Evolutionary conservation across 2,888 invertebrate species (phyloP), one percentile per base, ranked within the genome.

Genomic region (Pollenia labialis): DNA sequence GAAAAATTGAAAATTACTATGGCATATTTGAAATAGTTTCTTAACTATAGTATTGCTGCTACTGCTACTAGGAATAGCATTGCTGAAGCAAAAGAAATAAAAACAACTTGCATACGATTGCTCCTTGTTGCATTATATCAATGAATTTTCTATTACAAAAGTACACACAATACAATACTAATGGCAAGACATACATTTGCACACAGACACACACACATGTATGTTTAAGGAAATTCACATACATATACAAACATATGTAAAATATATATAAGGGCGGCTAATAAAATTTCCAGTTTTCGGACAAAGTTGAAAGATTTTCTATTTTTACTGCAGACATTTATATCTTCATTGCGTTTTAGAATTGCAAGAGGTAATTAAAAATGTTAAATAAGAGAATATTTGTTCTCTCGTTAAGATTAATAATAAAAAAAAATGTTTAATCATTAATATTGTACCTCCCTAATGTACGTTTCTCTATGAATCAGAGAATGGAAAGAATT

Each of bases 91-190:
- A 18, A 48, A 23, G 11, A 1, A 60, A 60, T 23, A 52, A 46
- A 54, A 64, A 71, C 18, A 44, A 18, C 50, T 80, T 81, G 68
- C 76, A 68, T 66, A 72, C 58, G 10, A 79, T 58, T 84, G 66
- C 71, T 84, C 46, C 72, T 84, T 79, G 72, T 79, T 72, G 79
- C 79, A 58, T 77, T 77, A 58, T 83, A 77, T 77, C 72, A 72
- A 84, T 84, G 79, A 74, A 60, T 84, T 79, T 84, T 84, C 72
- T 79, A 74, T 84, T 74, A 68, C 44, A 68, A 84, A 52, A 71
- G 48, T 68, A 52, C 60, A 72, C 42, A 64, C 52, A 81, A 56
- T 56, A 48, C 48, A 66, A 81, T 56, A 46, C 48, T 46, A 46
- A 64, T 74, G 44, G 44, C 8, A 32, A 64, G 60, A 9, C 1